Evolutionary conservation across 2,888 invertebrate species (phyloP), one percentile per base, ranked within the genome.

Genomic region (Silvanus unidentatus): DNA sequence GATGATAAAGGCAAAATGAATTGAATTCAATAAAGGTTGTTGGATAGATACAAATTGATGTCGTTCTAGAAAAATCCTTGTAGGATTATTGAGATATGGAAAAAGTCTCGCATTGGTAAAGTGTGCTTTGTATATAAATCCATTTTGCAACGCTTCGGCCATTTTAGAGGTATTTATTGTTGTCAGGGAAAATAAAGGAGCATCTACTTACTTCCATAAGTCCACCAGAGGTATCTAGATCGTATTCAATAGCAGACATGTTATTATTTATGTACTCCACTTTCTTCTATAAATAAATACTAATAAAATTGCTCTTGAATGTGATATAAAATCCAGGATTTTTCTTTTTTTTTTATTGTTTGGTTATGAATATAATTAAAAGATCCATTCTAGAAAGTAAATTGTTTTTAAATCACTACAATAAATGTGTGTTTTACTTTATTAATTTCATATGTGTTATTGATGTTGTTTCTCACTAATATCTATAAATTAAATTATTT

Each of bases 121-220:
- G 22, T 3, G 8, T 22, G 22, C 8, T 22, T 22, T 22, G 22
- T 22, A 22, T 22, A 5, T 22, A 5, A 5, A 22, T 22, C 8
- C 22, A n/a, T 32, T 32, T n/a, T 32, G 32, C 32, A 12, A 4
- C 32, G n/a, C 5, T 32, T 12, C 32, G 22, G 32, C 39, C 12
- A 39, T 22, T 12, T 39, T 22, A 39, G 37, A 16, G n/a, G 13
- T 11, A 35, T 35, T 35, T 35, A 35, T 12, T 11, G 32, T 12
- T 11, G 32, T 12, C 12, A 12, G 5, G 12, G n/a, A n/a, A 32
- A 11, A 32, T 9, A 11, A 32, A 8, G 32, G 3, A 32, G 32
- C 12, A 11, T 40, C 40, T 46, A 76, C 83, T 80, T 74, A 91
- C 91, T 76, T 89, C 88, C 91, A 91, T 91, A 50, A 91, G 78